phyloP scores from a whole-genome alignment of 1,140 invertebrate species.

The Brachionus manjavacas region DNA sequence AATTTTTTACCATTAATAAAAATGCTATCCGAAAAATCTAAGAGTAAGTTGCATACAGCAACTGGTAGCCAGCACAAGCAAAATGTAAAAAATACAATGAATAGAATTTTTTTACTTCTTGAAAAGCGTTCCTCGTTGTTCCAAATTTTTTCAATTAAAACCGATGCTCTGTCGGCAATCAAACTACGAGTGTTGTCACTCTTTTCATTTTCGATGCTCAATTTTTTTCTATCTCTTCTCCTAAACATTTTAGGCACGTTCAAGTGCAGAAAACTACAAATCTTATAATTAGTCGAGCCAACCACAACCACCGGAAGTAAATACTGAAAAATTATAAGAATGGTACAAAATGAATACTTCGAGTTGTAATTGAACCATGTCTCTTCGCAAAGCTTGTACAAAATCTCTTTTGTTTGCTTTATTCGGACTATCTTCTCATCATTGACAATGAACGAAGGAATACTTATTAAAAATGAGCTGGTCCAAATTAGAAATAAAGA shows the following conservation, averaged over 20 bases:
- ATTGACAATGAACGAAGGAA: not conserved
- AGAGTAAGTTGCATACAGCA: not conserved
- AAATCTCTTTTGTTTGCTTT: constrained; percentile 5
- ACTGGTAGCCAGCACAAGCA: constrained; percentile 25
- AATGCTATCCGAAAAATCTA: constrained; percentile 19
- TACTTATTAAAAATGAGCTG: constrained; percentile 14
- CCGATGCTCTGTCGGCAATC: not conserved
- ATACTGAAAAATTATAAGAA: constrained; percentile 9
- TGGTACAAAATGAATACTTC: not conserved
- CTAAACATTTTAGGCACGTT: constrained; percentile 35
- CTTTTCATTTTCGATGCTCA: not conserved
- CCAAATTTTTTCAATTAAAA: not conserved
- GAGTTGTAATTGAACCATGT: constrained; percentile 5
- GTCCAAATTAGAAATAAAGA: constrained; percentile 13
- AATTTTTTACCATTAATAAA: constrained; percentile 18
- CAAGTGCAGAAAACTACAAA: constrained; percentile 13
- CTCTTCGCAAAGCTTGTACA: constrained; percentile 16
- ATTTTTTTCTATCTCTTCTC: constrained; percentile 1
- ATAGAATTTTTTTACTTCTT: constrained; percentile 29
- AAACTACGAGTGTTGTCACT: not conserved
- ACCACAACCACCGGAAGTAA: not conserved
- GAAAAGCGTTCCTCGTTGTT: not conserved
- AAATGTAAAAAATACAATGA: constrained; percentile 34
- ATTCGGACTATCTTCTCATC: not conserved
- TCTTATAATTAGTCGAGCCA: constrained; percentile 10